These are phyloP conservation scores for Oophaga pumilio DNA, from an alignment of 2,113 vertebrate genomes.

Conservation along the genomic window DNA sequence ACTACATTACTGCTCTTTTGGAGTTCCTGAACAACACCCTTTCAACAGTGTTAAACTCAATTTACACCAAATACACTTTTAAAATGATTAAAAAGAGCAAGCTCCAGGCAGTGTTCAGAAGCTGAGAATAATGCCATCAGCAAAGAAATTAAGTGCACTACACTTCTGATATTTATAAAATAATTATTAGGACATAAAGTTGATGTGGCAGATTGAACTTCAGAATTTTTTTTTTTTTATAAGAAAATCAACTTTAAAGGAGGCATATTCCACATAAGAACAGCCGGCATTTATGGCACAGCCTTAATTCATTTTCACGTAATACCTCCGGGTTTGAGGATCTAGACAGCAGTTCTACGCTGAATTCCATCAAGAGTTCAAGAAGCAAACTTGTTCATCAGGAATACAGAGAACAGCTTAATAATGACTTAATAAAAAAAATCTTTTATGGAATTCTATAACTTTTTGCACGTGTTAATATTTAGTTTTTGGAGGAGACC, in stretches of 20 bases:
- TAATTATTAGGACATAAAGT: conserved; percentile 66
- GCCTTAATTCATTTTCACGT: conserved; percentile 33
- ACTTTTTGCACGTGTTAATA: not conserved
- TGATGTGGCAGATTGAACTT: conserved; percentile 59
- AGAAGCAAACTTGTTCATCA: not conserved
- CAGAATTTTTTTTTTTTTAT: conserved; percentile 23
- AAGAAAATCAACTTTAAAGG: conserved; percentile 14
- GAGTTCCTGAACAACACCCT: conserved; percentile 62
- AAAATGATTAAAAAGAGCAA: conserved; percentile 64
- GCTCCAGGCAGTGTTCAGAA: conserved; percentile 60
- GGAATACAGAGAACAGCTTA: not conserved
- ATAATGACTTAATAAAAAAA: not conserved
- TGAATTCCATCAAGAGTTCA: not conserved
- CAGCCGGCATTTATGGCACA: conserved; percentile 23
- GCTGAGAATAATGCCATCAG: conserved; percentile 62
- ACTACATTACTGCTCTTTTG: conserved; percentile 56
- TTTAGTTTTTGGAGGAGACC: too few species aligned
- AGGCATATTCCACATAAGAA: not conserved
- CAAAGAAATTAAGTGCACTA: conserved; percentile 63
- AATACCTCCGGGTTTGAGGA: conserved; percentile 24
- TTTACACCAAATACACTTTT: conserved; percentile 63
- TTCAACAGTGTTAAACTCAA: conserved; percentile 63
- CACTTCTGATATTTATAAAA: conserved; percentile 69
- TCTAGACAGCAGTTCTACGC: not conserved
- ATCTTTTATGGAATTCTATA: not conserved